Conservation (phyloP, 2,797 vertebrate genomes). For the Muraenolepis orangiensis region DNA sequence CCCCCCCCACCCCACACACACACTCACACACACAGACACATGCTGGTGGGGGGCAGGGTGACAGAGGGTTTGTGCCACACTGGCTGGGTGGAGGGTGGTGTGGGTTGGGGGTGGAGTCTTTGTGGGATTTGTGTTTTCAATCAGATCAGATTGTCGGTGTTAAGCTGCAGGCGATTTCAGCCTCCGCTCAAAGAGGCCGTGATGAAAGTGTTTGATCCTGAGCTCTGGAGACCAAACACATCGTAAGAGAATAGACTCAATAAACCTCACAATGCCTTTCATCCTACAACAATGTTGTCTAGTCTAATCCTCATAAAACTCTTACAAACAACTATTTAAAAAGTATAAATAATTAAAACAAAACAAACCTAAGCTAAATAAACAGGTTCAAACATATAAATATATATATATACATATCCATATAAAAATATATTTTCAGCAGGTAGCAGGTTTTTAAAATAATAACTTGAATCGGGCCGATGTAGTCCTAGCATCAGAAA, state of each 20-base stretch:
- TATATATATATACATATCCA: too few species aligned
- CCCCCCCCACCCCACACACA: not conserved
- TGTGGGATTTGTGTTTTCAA: constrained; percentile 75
- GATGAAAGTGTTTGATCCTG: not conserved
- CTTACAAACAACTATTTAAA: too few species aligned
- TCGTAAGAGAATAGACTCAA: too few species aligned
- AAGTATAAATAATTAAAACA: too few species aligned
- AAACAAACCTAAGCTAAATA: too few species aligned
- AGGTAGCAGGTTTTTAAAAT: too few species aligned
- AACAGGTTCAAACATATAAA: too few species aligned
- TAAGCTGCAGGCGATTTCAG: constrained; percentile 49
- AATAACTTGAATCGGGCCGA: not conserved
- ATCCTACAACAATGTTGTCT: too few species aligned
- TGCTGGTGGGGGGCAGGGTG: constrained; percentile 35
- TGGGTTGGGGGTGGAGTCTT: constrained; percentile 53
- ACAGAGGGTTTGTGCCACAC: constrained; percentile 61
- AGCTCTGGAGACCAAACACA: too few species aligned
- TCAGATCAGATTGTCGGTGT: constrained; percentile 70
- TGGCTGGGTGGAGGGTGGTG: constrained; percentile 58
- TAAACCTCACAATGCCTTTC: too few species aligned
- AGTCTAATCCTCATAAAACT: too few species aligned
- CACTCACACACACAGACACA: constrained; percentile 13
- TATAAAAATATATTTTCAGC: too few species aligned
- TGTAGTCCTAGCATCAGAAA: not conserved
- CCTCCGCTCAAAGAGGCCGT: not conserved